Evolutionary conservation across 64 coral and sea anemone genomes (phyloP).

Genomic region (Montipora foliosa): DNA sequence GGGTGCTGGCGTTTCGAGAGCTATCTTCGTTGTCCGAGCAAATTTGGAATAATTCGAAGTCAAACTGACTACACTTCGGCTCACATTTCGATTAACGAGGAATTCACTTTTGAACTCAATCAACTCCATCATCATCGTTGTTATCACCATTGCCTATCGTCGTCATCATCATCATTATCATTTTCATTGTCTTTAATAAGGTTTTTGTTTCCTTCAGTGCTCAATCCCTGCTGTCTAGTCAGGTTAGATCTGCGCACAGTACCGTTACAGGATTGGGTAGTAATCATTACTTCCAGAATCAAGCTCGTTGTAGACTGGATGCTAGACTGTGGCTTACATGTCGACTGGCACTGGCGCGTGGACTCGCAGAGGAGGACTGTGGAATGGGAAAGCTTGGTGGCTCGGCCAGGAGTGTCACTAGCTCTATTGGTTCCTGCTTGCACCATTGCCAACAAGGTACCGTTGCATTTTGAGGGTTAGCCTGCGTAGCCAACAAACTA

Average conservation of each 20-base stretch:
- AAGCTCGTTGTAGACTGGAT: slow-evolving; percentile 84
- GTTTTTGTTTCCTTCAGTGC: neutral
- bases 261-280: neutral
- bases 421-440: slow-evolving; percentile 77
- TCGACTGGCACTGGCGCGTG: slow-evolving; percentile 74
- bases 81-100: too few relatives aligned
- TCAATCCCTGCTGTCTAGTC: slow-evolving; percentile 51
- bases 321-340: slow-evolving; percentile 92
- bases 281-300: slow-evolving; percentile 66
- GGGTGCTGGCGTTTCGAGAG: too few relatives aligned
- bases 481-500: too few relatives aligned
- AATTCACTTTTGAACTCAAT: too few relatives aligned
- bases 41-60: too few relatives aligned
- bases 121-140: neutral
- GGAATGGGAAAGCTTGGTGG: slow-evolving; percentile 91
- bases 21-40: too few relatives aligned
- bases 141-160: neutral
- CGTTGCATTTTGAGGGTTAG: too few relatives aligned
- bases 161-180: neutral
- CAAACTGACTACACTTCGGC: too few relatives aligned
- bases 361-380: slow-evolving; percentile 82
- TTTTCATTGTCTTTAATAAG: neutral
- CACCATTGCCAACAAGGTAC: slow-evolving; percentile 94
- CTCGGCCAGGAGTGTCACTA: slow-evolving; percentile 73
- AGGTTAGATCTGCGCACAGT: slow-evolving; percentile 6